Evolutionary conservation across 1,140 invertebrate species (phyloP), one percentile per base, ranked within the genome.

Genomic region (Heliconius himera): DNA sequence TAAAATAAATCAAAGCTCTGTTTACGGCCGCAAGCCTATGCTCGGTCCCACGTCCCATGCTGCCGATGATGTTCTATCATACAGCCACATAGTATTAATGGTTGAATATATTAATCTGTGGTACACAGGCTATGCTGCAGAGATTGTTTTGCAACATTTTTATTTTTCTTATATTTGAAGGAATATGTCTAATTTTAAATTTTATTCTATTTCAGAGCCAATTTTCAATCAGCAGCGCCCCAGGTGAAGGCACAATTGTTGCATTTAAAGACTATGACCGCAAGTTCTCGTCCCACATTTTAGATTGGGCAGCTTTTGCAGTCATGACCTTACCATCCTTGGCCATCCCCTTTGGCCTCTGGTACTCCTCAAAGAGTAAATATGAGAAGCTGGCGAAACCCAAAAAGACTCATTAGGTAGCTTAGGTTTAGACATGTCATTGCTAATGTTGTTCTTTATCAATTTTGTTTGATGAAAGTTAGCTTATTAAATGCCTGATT

Each of bases 231-330:
- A 99, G 98, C 88, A 99, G 98, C 89, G 98, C 99, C 88, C 99
- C 99, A 78, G 99, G 99, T 84, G 98, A 99, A 95, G 99, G 98
- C 82, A 97, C 97, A 72, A 99, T 99, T 93, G 98, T 99, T 82
- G 97, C 98, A 29, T 98, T 98, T 95, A 97, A 97, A 89, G 99
- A 99, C 93, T 99, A 98, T 92, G 98, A 99, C 93, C 98, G 99
- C 91, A 98, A 98, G 91, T 99, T 99, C 95, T 99, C 99, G 76
- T 99, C 98, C 49, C 99, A 99, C 95, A 97, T 98, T 89, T 97
- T 99, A 76, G 99, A 99, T 92, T 99, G 99, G 99, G 95, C 97
- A 72, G 98, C 98, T 41, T 99, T 99, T 95, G 98, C 98, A 76
- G 96, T 99, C 9, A 99, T 99, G 98, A 98, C 98, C 56, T 95